phyloP scores from a whole-genome alignment of 2,113 vertebrate species.

The Saguinus midas region DNA sequence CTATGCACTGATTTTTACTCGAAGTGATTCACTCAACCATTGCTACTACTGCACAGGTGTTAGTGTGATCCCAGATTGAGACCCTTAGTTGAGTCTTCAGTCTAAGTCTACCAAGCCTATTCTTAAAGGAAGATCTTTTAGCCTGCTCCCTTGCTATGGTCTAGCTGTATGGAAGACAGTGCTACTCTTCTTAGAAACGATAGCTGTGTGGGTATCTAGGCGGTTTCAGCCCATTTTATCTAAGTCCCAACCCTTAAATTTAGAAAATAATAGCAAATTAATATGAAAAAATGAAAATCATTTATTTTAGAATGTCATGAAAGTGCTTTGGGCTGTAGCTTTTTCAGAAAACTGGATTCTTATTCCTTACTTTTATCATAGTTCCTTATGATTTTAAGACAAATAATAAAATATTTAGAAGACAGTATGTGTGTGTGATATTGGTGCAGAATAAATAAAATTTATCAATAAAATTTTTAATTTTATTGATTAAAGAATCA shows the following conservation, averaged over 20 bases:
- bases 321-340: not conserved
- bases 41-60: not conserved
- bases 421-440: not conserved
- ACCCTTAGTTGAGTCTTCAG: not conserved
- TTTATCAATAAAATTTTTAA: too few species aligned
- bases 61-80: not conserved
- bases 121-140: not conserved
- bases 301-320: slow-evolving; percentile 12
- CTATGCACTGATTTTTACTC: not conserved
- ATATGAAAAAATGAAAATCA: not conserved
- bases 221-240: not conserved
- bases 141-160: not conserved
- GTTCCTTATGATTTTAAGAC: slow-evolving; percentile 11
- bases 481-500: not conserved
- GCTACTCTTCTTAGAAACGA: not conserved
- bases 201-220: not conserved
- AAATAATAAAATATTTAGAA: slow-evolving; percentile 39
- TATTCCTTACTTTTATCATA: not conserved
- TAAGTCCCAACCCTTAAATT: not conserved
- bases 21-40: not conserved
- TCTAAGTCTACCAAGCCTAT: not conserved
- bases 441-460: not conserved
- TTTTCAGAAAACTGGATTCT: slow-evolving; percentile 22
- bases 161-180: not conserved
- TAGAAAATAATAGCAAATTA: slow-evolving; percentile 8